phyloP scores from a whole-genome alignment of 2,888 invertebrate genomes.

The Esperia sulphurella region DNA sequence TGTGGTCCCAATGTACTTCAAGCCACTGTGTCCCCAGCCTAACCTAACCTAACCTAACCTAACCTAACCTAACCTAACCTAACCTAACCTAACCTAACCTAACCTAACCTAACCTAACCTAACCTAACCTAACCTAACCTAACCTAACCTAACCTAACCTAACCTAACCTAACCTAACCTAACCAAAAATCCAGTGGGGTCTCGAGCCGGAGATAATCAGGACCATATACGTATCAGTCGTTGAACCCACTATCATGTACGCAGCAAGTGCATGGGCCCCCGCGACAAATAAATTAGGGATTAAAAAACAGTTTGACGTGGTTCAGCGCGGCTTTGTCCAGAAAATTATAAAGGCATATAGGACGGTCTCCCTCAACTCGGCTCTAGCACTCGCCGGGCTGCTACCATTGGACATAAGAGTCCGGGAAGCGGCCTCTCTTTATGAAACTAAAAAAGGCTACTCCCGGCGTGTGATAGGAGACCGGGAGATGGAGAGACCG shows the following conservation, averaged over 20 bases:
- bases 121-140: conserved; percentile 19
- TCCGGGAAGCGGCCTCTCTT: neutral
- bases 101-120: conserved; percentile 16
- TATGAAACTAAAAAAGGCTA: neutral
- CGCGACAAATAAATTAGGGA: neutral
- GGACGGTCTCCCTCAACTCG: conserved; percentile 7
- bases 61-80: conserved; percentile 18
- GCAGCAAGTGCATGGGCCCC: neutral
- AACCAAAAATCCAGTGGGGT: conserved; percentile 9
- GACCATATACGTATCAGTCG: neutral
- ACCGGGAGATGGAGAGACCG: too few species aligned
- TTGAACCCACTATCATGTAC: neutral
- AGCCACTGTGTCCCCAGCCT: conserved; percentile 14
- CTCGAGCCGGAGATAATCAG: neutral
- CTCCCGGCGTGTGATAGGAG: neutral
- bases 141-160: conserved; percentile 20
- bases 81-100: conserved; percentile 20
- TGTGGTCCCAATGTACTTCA: conserved; percentile 16
- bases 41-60: conserved; percentile 18
- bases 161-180: conserved; percentile 17
- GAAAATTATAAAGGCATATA: conserved; percentile 1
- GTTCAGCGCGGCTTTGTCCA: conserved; percentile 1
- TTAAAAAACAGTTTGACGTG: neutral
- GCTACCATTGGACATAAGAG: conserved; percentile 11
- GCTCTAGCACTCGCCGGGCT: conserved; percentile 10